Evolutionary conservation across 1,140 invertebrate genomes (phyloP).

Genomic region (Olivierus martensii): DNA sequence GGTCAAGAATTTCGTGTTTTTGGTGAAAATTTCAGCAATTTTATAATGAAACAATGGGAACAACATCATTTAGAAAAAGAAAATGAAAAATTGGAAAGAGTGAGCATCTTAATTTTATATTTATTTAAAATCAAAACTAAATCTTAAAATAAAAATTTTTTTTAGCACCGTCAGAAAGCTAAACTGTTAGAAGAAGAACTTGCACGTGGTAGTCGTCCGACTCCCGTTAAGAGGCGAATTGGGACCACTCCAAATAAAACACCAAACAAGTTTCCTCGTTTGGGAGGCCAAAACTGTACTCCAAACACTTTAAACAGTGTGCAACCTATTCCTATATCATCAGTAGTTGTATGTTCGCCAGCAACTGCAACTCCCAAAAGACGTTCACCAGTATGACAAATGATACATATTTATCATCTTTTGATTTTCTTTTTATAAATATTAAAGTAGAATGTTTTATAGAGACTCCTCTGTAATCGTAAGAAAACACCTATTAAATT

Average conservation of each 20-base stretch:
- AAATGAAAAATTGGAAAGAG: constrained; percentile 27
- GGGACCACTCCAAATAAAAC: neutral
- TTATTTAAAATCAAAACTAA: no score
- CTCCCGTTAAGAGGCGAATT: neutral
- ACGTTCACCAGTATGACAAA: no score
- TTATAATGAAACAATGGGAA: constrained; percentile 30
- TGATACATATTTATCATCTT: no score
- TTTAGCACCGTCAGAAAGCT: neutral
- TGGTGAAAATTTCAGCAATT: constrained; percentile 26
- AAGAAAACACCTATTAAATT: no score
- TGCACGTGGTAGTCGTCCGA: neutral
- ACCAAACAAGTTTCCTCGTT: neutral
- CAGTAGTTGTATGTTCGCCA: no score
- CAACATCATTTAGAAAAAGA: constrained; percentile 28
- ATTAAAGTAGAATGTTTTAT: no score
- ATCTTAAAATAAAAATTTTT: no score
- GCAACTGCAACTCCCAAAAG: no score
- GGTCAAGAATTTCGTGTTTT: constrained; percentile 27
- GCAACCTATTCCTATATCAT: no score
- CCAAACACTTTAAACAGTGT: neutral
- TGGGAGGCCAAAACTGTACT: neutral
- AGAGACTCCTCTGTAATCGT: no score
- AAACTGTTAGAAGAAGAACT: neutral
- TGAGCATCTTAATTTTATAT: no score
- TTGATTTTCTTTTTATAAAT: no score